A percentile compares a stretch with the other conserved stretches of the same genome.
These are phyloP conservation scores for Crocidura indochinensis DNA, from an alignment of 2,797 vertebrate species.

Conservation along the genomic window DNA sequence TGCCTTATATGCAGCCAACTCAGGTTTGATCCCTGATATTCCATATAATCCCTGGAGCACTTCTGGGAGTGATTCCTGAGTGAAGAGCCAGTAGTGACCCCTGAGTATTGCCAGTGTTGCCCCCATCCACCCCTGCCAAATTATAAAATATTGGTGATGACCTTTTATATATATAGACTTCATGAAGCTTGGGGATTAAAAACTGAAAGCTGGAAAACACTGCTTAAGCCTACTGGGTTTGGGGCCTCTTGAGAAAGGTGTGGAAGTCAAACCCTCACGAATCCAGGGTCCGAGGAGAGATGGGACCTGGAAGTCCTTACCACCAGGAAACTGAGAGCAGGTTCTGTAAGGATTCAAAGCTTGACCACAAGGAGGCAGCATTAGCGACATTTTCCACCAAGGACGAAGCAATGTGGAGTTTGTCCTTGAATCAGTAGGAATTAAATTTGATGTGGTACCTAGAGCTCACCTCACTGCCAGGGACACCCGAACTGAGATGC, in stretches of 20 bases:
- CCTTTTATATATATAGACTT: conserved; percentile 44
- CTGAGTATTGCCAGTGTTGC: too few relatives aligned
- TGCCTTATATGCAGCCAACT: too few relatives aligned
- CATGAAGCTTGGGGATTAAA: neutral
- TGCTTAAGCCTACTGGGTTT: neutral
- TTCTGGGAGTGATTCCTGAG: too few relatives aligned
- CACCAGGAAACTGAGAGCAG: neutral
- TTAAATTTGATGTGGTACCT: neutral
- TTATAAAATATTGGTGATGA: neutral
- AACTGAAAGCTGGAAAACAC: neutral
- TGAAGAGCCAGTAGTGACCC: too few relatives aligned
- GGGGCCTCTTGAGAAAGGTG: neutral
- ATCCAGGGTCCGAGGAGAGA: neutral
- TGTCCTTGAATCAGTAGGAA: neutral
- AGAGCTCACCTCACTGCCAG: neutral
- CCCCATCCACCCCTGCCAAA: too few relatives aligned
- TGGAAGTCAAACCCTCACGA: neutral
- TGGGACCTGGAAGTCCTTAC: neutral
- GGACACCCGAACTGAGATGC: neutral
- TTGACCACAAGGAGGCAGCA: conserved; percentile 55
- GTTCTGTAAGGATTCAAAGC: neutral
- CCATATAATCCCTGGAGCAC: too few relatives aligned
- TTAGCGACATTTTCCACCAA: neutral
- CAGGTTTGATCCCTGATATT: too few relatives aligned
- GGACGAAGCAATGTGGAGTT: neutral